These are phyloP conservation scores for Podabrus alpinus DNA, from an alignment of 2,888 invertebrate species.

Conservation along the genomic window DNA sequence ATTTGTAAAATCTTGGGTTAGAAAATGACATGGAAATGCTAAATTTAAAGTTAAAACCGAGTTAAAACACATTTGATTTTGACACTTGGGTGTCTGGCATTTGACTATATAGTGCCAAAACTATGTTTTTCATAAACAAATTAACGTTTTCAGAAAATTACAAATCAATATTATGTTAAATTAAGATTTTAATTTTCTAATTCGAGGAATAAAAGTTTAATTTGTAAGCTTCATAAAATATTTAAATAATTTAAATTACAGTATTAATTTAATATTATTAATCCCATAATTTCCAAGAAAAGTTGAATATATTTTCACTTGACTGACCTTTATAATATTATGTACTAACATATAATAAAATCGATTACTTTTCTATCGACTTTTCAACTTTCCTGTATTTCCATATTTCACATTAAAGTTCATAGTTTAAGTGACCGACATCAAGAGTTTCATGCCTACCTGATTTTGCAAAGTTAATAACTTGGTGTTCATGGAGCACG, in stretches of 20 bases:
- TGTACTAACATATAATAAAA: background rate
- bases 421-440: background rate
- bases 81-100: background rate
- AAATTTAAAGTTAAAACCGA: background rate
- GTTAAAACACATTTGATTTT: background rate
- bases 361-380: background rate
- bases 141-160: too few species aligned
- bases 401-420: background rate
- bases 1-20: background rate
- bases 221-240: too few species aligned
- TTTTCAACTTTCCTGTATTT: background rate
- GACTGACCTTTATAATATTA: background rate
- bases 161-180: too few species aligned
- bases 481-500: background rate
- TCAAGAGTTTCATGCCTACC: background rate
- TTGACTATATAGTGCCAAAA: background rate
- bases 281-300: background rate
- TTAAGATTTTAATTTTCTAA: too few species aligned
- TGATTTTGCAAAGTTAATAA: background rate
- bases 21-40: background rate
- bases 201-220: too few species aligned
- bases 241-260: too few species aligned
- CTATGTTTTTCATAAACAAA: background rate
- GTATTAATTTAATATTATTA: background rate
- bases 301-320: background rate